Evolutionary conservation across 2,797 vertebrate genomes (phyloP), one percentile per base, ranked within the genome.

Genomic region (Acestrorhynchus altus): DNA sequence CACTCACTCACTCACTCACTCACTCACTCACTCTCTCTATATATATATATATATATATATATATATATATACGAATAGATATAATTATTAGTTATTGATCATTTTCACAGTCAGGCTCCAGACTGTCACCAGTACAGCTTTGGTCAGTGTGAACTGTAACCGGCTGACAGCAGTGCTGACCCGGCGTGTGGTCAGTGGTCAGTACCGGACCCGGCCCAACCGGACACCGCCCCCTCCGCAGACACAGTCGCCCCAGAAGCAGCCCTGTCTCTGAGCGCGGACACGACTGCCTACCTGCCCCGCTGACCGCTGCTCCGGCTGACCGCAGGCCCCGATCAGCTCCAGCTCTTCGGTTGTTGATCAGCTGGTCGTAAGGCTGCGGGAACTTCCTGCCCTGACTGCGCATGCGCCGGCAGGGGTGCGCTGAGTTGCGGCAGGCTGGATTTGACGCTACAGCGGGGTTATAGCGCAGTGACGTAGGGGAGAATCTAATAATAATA

Each of bases 361-460:
- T 91, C 92, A 93, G 91, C 92, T 92, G 93, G 78, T 83, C 42
- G 76, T 80, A 46, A 56, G 72, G 82, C 87, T 13, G 74, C 70
- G 73, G 86, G 72, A 86, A 54, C 92, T 94, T 94, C 94, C 94
- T 57, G 87, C 91, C 76, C 87, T 44, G 20, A 0, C 0, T 0
- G 87, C 92, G 92, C 94, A 90, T 35, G 87, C 92, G 92, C 90
- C 59, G 9, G 52, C 5, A 22, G 9, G 24, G 31, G 31, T 35
- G 2, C 39, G 8, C 39, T 10, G 2, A 8, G 8, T 20, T 20
- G 1, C 51, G 2, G n/a, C 2, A 52, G 4, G 7, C n/a, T 12
- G 51, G 22, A 22, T 52, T 52, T 7, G 51, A 52, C 11, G 20
- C n/a, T 11, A 52, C 51, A 8, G 31, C 31, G 31, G 6, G 31